These are phyloP conservation scores for Dreissena polymorpha DNA, from an alignment of 1,140 invertebrate genomes.

Conservation along the genomic window DNA sequence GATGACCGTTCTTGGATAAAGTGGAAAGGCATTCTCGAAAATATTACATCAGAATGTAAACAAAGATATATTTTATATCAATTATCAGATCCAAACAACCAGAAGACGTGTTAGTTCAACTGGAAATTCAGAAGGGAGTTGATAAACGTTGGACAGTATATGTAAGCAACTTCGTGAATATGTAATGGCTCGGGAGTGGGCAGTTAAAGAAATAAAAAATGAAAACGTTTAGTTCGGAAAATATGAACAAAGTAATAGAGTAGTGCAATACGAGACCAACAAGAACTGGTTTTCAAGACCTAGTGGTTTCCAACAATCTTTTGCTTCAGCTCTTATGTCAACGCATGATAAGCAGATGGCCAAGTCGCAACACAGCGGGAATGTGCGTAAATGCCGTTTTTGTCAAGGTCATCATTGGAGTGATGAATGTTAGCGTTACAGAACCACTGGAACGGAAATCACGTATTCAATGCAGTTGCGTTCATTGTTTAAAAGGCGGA, in stretches of 20 bases:
- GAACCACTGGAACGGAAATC: conserved; percentile 9
- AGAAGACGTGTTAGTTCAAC: not conserved
- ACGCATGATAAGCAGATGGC: not conserved
- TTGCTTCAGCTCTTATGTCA: too few species aligned
- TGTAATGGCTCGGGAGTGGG: not conserved
- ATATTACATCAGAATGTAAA: conserved; percentile 5
- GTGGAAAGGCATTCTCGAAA: conserved; percentile 4
- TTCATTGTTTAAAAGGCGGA: conserved; percentile 7
- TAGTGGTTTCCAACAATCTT: not conserved
- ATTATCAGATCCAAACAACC: not conserved
- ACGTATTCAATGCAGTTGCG: conserved; percentile 4
- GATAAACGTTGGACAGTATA: conserved; percentile 2
- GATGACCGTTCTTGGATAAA: not conserved
- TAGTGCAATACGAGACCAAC: not conserved
- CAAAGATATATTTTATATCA: conserved; percentile 6
- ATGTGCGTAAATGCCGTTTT: conserved; percentile 8
- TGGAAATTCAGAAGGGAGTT: conserved; percentile 15
- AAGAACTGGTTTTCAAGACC: not conserved
- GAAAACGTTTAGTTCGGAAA: not conserved
- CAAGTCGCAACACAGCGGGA: not conserved
- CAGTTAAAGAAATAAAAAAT: not conserved
- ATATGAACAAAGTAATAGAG: not conserved
- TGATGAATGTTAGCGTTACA: conserved; percentile 15
- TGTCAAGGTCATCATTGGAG: conserved; percentile 27
- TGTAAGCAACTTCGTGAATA: not conserved